Base-by-base conservation (phyloP, 2,888 invertebrate genomes). In the Flexamia atlantica region DNA sequence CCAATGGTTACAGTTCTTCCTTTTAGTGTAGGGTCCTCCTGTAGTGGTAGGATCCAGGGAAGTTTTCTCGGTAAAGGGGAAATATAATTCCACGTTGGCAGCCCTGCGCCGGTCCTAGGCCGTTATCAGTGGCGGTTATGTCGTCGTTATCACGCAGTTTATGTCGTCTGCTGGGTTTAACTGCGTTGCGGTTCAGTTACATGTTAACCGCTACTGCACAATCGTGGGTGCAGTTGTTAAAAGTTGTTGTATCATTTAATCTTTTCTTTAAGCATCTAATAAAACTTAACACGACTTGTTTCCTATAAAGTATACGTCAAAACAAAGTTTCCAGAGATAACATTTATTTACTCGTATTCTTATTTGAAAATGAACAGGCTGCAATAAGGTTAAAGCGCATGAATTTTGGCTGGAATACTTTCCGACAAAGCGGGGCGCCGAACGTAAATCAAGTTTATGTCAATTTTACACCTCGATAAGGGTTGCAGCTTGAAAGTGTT, bases 361-460 rank as follows among this genome's bases (percentile, higher is more conserved):
- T 36, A 36, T 36, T 4, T 36, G 9, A 7, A 36, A 36, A 36
- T 9, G 36, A 7, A 36, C 4, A 17, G 12, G 10, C n/a, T 3
- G 12, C 28, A 60, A 60, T 23, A 60, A 23, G 9, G 2, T 60
- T 60, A 60, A 60, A 7, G 60, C 60, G 14, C 12, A 25, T 60
- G 60, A 28, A 60, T 60, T 23, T 60, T 23, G 14, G 28, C 32
- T 30, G 23, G 32, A 68, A 9, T 9, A 30, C 68, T n/a, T 30
- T n/a, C n/a, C 68, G 68, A 30, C 68, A 68, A 30, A 32, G 30
- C 28, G 17, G 30, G 9, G 36, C 68, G 30, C 28, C 3, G 30
- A 36, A 9, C 68, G 68, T 68, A 68, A 68, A 68, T 68, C 68
- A 68, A 30, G 30, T 30, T 68, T 68, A 68, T 68, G 30, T 68